phyloP scores from a whole-genome alignment of 2,888 invertebrate species.

The Sphecodes monilicornis region DNA sequence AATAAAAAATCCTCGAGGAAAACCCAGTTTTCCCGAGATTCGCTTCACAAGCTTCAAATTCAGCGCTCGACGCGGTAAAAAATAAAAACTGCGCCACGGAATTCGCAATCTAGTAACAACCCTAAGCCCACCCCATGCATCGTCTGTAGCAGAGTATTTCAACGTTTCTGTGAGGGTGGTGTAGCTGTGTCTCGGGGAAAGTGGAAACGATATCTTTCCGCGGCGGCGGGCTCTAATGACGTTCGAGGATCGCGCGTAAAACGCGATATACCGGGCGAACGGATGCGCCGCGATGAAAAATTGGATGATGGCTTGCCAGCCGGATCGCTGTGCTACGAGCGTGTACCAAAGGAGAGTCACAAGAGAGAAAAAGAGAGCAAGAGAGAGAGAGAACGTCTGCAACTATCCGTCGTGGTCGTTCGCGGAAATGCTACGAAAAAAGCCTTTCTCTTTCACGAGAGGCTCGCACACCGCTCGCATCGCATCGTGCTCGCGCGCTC shows the following conservation, averaged over 20 bases:
- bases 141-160: background rate
- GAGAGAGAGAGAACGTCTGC: background rate
- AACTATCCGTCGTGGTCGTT: constrained; percentile 42
- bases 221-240: constrained; percentile 46
- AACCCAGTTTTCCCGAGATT: background rate
- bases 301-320: constrained; percentile 52
- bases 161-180: constrained; percentile 16
- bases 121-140: background rate
- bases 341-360: background rate
- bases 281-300: constrained; percentile 59
- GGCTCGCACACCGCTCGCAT: background rate
- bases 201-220: constrained; percentile 44
- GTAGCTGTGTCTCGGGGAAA: constrained; percentile 27
- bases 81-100: background rate
- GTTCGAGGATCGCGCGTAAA: constrained; percentile 43
- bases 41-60: background rate
- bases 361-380: background rate
- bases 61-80: background rate
- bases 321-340: background rate
- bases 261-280: constrained; percentile 35
- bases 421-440: constrained; percentile 64
- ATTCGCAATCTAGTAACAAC: constrained; percentile 3
- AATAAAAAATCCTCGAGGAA: background rate
- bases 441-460: constrained; percentile 65
- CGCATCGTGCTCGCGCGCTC: background rate